phyloP scores from a whole-genome alignment of 1,140 invertebrate species.

The Lepidurus couesii region DNA sequence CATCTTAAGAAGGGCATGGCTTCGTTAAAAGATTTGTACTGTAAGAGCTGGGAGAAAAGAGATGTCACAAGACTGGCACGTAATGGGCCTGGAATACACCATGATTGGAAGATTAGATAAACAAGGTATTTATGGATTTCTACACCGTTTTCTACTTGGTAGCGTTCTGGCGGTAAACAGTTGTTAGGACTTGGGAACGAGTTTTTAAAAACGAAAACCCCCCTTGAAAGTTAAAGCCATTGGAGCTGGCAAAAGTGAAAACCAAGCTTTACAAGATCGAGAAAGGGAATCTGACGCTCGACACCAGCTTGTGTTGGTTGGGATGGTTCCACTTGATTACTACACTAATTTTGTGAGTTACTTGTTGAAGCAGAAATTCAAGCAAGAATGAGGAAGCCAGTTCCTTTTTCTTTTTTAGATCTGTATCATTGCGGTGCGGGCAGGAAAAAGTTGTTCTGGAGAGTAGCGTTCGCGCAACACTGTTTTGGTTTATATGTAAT shows the following conservation, averaged over 20 bases:
- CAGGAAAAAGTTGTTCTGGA: not conserved
- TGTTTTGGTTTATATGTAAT: not conserved
- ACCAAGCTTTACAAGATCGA: not conserved
- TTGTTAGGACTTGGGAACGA: too few relatives aligned
- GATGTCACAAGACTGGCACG: too few relatives aligned
- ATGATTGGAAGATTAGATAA: too few relatives aligned
- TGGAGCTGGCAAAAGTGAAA: not conserved
- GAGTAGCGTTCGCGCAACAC: constrained; percentile 1
- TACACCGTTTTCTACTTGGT: too few relatives aligned
- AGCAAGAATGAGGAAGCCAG: not conserved
- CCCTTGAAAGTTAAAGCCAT: too few relatives aligned
- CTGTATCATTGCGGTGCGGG: not conserved
- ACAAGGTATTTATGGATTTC: too few relatives aligned
- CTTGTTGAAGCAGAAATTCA: not conserved
- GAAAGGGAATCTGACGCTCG: not conserved
- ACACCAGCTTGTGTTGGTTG: not conserved
- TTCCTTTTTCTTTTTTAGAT: not conserved
- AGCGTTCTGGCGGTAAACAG: too few relatives aligned
- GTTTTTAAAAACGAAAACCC: too few relatives aligned
- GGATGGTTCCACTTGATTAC: not conserved
- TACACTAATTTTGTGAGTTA: not conserved
- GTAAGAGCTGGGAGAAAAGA: too few relatives aligned
- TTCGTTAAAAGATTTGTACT: too few relatives aligned
- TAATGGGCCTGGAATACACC: too few relatives aligned
- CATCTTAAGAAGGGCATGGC: too few relatives aligned